Conservation (phyloP, 1,140 invertebrate species). For the Acromyrmex heyeri region DNA sequence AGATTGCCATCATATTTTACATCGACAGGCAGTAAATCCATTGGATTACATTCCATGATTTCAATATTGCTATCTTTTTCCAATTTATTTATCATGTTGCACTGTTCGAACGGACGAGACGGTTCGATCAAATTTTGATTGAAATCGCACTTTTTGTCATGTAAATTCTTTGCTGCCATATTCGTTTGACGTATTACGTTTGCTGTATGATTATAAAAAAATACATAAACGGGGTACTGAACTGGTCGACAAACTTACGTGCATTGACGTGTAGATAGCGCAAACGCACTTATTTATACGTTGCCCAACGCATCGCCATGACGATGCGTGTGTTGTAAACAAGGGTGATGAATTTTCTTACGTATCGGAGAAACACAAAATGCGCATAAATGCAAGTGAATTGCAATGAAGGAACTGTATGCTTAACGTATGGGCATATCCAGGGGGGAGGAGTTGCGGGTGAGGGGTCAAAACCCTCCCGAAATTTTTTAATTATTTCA, state of each 20-base stretch:
- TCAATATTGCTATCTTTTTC: conserved; percentile 72
- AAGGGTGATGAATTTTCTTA: conserved; percentile 11
- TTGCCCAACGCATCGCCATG: conserved; percentile 29
- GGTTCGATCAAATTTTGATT: conserved; percentile 82
- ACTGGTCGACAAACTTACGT: conserved; percentile 18
- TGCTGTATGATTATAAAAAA: background rate
- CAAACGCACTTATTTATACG: conserved; percentile 26
- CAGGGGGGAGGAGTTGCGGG: too few relatives aligned
- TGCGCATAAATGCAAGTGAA: background rate
- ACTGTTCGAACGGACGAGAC: conserved; percentile 79
- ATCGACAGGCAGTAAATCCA: conserved; percentile 6
- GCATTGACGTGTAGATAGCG: background rate
- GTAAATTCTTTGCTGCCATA: conserved; percentile 15
- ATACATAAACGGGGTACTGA: background rate
- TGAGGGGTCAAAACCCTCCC: too few relatives aligned
- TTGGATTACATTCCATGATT: conserved; percentile 28
- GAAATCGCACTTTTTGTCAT: conserved; percentile 66
- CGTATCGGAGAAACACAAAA: background rate
- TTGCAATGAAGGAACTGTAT: background rate
- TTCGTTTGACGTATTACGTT: background rate
- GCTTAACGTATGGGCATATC: background rate
- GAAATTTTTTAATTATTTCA: too few relatives aligned
- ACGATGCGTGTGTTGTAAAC: conserved; percentile 24
- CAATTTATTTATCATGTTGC: conserved; percentile 80
- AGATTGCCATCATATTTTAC: conserved; percentile 31